Base-by-base conservation (phyloP, 2,888 invertebrate genomes). In the Merodon equestris region DNA sequence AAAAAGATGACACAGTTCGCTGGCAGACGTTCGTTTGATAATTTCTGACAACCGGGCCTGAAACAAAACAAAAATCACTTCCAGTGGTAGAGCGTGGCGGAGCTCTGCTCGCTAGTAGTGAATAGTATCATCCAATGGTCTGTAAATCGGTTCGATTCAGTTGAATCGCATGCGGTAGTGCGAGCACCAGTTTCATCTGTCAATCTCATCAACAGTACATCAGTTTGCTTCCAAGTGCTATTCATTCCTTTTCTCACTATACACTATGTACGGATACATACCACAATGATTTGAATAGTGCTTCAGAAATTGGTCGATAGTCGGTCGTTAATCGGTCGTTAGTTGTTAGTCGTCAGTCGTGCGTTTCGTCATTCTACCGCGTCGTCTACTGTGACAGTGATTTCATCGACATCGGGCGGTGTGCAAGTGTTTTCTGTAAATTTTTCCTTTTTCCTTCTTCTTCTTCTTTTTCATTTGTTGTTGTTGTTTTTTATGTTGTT, bases 1-100 rank as follows among this genome's bases (percentile, higher is more conserved):
- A 79, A 60, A 79, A 79, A 79, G 79, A 79, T 79, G 79, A 79
- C 79, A 79, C 79, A 79, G 79, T 79, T 79, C 79, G 64, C 50
- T 60, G 79, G 60, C 63, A 79, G 79, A 68, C 58, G 79, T 79
- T 73, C 79, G 64, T 56, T 74, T 70, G 79, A 79, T 74, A 74
- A 70, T 70, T 74, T 74, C 79, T 64, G 60, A 74, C 68, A 68
- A 56, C 51, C 79, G 68, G 74, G 51, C 56, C 64, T 15, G 42
- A 74, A 64, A 58, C 36, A 27, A 27, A 27, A 27, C 27, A 27
- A 27, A 45, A n/a, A 18, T 40, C 57, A 58, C 45, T 48, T 56
- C 45, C 63, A 51, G 57, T 56, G 38, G 72, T 50, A 54, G 48
- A 27, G 27, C 2, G 27, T 27, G 27, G n/a, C n/a, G n/a, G 27